Percentiles rank a stretch among this genome's conserved stretches.
Evolutionary conservation across 2,888 invertebrate species (phyloP).

Genomic region (Beris chalybata): DNA sequence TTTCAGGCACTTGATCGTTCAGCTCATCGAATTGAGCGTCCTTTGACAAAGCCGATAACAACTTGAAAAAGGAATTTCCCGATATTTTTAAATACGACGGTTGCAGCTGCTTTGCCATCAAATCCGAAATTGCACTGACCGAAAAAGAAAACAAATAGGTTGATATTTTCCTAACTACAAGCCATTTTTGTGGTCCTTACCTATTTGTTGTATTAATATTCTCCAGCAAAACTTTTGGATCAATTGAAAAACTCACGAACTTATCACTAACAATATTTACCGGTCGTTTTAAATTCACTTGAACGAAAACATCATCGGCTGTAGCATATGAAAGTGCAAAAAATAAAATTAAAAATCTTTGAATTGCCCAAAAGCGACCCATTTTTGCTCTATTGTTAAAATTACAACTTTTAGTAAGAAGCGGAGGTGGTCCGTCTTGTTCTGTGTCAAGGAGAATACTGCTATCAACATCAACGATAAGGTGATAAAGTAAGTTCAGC

Average conservation of each 20-base stretch:
- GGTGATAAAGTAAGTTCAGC: slow-evolving; percentile 14
- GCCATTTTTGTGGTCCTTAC: slow-evolving; percentile 48
- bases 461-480: slow-evolving; percentile 3
- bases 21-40: slow-evolving; percentile 54
- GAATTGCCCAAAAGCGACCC: not conserved
- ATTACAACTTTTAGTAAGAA: no score
- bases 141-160: slow-evolving; percentile 18
- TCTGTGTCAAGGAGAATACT: not conserved
- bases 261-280: slow-evolving; percentile 67
- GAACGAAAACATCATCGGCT: slow-evolving; percentile 60
- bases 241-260: slow-evolving; percentile 74
- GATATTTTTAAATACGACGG: slow-evolving; percentile 34
- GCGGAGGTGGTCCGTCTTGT: not conserved
- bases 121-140: slow-evolving; percentile 46
- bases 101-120: slow-evolving; percentile 32
- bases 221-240: slow-evolving; percentile 65
- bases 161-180: slow-evolving; percentile 17
- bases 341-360: slow-evolving; percentile 1
- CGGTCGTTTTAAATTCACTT: slow-evolving; percentile 64
- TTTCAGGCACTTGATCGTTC: slow-evolving; percentile 14
- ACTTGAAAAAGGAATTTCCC: slow-evolving; percentile 30
- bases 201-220: slow-evolving; percentile 52
- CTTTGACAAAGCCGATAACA: slow-evolving; percentile 19
- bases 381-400: no score
- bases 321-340: not conserved